Percentiles rank a stretch among this genome's conserved stretches.
These are phyloP conservation scores for Ostrea denselamellosa DNA, from an alignment of 1,140 invertebrate genomes.

Conservation along the genomic window DNA sequence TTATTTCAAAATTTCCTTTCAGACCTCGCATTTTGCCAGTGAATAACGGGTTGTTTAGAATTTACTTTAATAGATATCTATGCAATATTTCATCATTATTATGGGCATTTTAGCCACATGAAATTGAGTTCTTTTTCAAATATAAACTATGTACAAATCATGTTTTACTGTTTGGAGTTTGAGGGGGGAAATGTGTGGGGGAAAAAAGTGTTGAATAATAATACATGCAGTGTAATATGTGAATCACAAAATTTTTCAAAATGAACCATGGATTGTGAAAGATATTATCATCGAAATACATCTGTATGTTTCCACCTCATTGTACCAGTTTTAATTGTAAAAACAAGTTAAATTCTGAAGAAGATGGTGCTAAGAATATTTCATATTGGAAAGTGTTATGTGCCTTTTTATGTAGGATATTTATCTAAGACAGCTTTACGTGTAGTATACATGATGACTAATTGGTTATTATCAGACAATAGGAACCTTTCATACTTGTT, in stretches of 20 bases:
- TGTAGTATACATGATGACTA: slow-evolving; percentile 35
- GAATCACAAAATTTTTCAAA: background rate
- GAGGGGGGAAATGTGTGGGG: background rate
- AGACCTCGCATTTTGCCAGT: slow-evolving; percentile 6
- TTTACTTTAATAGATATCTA: background rate
- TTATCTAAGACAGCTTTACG: slow-evolving; percentile 24
- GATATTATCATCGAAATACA: slow-evolving; percentile 3
- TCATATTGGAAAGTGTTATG: slow-evolving; percentile 2
- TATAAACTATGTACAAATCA: background rate
- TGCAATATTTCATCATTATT: slow-evolving; percentile 20
- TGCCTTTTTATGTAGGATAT: slow-evolving; percentile 33
- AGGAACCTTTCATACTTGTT: slow-evolving; percentile 23
- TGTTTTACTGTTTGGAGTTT: background rate
- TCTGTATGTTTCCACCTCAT: background rate
- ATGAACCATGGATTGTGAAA: background rate
- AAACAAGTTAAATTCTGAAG: slow-evolving; percentile 12
- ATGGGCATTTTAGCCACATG: slow-evolving; percentile 10
- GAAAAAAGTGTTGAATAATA: background rate
- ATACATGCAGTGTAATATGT: background rate
- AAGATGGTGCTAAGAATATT: slow-evolving; percentile 39
- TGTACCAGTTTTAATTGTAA: background rate
- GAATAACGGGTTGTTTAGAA: background rate
- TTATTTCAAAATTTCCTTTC: background rate
- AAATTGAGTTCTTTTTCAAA: background rate
- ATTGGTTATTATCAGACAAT: slow-evolving; percentile 8